phyloP scores from a whole-genome alignment of 1,140 invertebrate genomes.

The Ooceraea biroi region DNA sequence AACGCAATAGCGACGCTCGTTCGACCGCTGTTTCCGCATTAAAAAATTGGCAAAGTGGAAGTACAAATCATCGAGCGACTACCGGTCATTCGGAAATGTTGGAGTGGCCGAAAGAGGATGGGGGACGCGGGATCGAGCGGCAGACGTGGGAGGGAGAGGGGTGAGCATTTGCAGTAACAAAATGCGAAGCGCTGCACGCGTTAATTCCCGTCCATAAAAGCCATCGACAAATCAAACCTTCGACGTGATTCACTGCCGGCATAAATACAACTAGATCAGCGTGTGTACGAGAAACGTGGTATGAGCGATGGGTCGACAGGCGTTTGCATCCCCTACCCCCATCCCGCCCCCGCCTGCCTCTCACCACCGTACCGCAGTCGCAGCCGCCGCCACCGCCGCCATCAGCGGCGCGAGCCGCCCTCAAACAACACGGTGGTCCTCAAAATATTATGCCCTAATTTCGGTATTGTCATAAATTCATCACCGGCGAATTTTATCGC shows the following conservation, averaged over 20 bases:
- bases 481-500: slow-evolving; percentile 30
- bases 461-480: slow-evolving; percentile 6
- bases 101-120: slow-evolving; percentile 73
- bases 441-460: slow-evolving; percentile 50
- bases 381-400: not conserved
- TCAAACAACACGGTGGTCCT: slow-evolving; percentile 54
- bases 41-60: slow-evolving; percentile 83
- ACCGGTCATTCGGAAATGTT: slow-evolving; percentile 80
- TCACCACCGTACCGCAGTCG: not conserved
- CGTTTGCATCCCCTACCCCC: slow-evolving; percentile 65
- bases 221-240: slow-evolving; percentile 86
- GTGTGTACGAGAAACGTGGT: slow-evolving; percentile 81
- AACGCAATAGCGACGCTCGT: slow-evolving; percentile 44
- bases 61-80: slow-evolving; percentile 82
- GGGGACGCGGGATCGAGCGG: slow-evolving; percentile 10
- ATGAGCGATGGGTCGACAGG: slow-evolving; percentile 84
- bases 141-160: slow-evolving; percentile 44
- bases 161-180: slow-evolving; percentile 84
- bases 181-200: slow-evolving; percentile 83
- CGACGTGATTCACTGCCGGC: slow-evolving; percentile 85
- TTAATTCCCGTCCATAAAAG: slow-evolving; percentile 86
- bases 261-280: slow-evolving; percentile 86
- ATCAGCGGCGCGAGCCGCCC: slow-evolving; percentile 12
- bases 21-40: slow-evolving; percentile 73
- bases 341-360: not conserved